Conservation (phyloP, 2,797 vertebrate genomes). For the Chromis chromis region DNA sequence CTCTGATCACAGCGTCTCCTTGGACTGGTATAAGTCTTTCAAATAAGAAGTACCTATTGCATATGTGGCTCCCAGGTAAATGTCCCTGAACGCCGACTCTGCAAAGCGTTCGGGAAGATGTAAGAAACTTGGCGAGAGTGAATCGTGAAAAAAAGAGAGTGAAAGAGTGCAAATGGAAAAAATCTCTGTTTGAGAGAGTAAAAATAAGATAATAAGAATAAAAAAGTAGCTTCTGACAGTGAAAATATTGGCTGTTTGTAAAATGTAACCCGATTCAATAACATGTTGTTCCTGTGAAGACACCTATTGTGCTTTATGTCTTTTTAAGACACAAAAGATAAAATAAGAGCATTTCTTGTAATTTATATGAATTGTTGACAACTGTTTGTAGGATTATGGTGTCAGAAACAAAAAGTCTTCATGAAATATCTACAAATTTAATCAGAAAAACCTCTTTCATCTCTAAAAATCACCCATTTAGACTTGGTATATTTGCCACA, state of each 20-base stretch:
- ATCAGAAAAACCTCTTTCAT: background rate
- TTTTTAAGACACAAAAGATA: background rate
- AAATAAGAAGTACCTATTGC: slow-evolving; percentile 7
- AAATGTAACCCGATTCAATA: background rate
- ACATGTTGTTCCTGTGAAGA: background rate
- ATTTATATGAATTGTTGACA: background rate
- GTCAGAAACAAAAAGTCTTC: background rate
- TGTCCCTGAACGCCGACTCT: slow-evolving; percentile 12
- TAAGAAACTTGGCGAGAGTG: background rate
- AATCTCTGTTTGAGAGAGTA: background rate
- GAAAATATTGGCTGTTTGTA: background rate
- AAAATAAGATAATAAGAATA: background rate
- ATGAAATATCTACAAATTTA: background rate
- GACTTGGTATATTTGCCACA: background rate
- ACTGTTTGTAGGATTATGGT: background rate
- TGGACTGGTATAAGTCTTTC: slow-evolving; percentile 1
- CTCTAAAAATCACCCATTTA: too few relatives aligned
- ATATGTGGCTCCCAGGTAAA: slow-evolving; percentile 3
- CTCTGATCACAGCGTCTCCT: slow-evolving; percentile 16
- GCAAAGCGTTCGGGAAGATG: slow-evolving; percentile 9
- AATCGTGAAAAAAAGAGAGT: background rate
- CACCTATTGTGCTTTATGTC: too few relatives aligned
- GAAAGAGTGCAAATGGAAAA: background rate
- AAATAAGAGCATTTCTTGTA: too few relatives aligned
- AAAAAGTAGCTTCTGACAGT: background rate